Evolutionary conservation across 2,113 vertebrate genomes (phyloP), one percentile per base, ranked within the genome.

Genomic region (Gobius niger): DNA sequence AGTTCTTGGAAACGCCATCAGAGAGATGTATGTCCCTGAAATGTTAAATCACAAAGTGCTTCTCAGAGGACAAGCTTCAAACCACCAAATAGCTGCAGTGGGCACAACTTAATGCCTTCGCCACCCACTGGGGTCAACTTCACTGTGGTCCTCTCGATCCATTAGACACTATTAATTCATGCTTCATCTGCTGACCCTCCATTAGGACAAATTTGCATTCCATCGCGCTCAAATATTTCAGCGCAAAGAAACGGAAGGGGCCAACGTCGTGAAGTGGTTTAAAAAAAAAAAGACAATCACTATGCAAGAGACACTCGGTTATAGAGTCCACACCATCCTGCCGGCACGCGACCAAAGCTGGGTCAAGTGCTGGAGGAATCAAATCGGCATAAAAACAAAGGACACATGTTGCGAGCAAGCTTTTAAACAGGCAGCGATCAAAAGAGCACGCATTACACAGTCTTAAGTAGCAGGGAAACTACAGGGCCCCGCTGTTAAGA

Each of bases 121-220:
- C 19, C 6, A 53, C 54, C 47, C 63, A 47, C 64, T 70, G 18
- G 76, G 77, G 78, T 76, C 69, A 76, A 65, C 78, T 59, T 57
- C 72, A 78, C 54, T 66, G 50, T 72, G 75, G 67, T 73, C 81
- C 68, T 75, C 81, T 65, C 83, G 68, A 61, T 82, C 77, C 77
- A 87, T 88, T 87, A 83, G 67, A 54, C 60, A 72, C 70, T 72
- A 81, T 84, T 77, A 75, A 83, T 65, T 80, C 74, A 42, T 72
- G 73, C 80, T 75, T 79, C 72, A 82, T 79, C 72, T 77, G 70
- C 67, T 82, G 81, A 85, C 75, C 69, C 74, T 78, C 77, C 83
- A 85, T 87, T 84, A 78, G 44, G 7, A 16, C 18, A 65, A 76
- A 89, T 89, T 82, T 86, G 77, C 86, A 90, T 91, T 86, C 72